These are phyloP conservation scores for Phenacoccus solenopsis DNA, from an alignment of 1,140 invertebrate species.

Conservation along the genomic window DNA sequence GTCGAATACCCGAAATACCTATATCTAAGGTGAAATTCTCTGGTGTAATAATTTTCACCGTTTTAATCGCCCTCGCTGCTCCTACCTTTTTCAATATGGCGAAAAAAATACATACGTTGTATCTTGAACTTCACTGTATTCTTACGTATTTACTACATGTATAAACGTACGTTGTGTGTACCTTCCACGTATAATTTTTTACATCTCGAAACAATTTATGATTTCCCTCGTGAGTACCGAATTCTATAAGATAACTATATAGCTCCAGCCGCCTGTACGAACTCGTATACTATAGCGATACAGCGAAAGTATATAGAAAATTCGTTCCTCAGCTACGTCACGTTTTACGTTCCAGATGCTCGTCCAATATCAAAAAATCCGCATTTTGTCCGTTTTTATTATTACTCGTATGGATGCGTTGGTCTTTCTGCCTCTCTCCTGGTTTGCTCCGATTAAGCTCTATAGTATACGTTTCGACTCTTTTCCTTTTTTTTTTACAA, in stretches of 20 bases:
- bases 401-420: background rate
- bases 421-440: too few relatives aligned
- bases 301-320: background rate
- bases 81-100: background rate
- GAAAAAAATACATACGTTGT: background rate
- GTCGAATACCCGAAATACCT: too few relatives aligned
- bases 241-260: conserved; percentile 8
- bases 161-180: background rate
- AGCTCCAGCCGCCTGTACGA: background rate
- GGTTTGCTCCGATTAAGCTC: too few relatives aligned
- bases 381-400: conserved; percentile 12
- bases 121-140: background rate
- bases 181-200: conserved; percentile 12
- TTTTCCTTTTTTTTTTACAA: background rate
- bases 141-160: background rate
- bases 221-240: background rate
- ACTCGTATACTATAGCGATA: background rate
- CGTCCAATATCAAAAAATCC: conserved; percentile 12
- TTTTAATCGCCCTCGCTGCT: background rate
- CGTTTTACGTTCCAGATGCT: conserved; percentile 12
- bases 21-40: too few relatives aligned
- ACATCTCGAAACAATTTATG: conserved; percentile 13
- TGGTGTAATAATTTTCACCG: background rate
- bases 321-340: background rate
- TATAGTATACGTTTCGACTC: background rate